Evolutionary conservation across 1,140 invertebrate species (phyloP), one percentile per base, ranked within the genome.

Genomic region (Phocides pigmalion): DNA sequence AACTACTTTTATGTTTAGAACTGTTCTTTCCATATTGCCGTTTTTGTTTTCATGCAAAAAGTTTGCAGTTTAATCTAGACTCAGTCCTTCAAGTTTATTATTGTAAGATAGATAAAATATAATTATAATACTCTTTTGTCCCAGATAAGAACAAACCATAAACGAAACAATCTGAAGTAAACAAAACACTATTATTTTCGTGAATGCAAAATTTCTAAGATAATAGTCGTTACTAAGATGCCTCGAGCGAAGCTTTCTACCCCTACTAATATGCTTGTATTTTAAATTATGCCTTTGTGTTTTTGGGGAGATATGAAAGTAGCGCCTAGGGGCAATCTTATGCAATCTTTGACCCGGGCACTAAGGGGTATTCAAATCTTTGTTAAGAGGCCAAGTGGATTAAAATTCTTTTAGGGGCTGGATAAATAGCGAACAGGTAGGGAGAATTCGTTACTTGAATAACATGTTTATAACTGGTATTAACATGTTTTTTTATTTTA

Each of bases 241-340:
- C 79, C 70, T 39, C n/a, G 22, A 59, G 76, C 74, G 8, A 49
- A 22, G 28, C 15, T 72, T 68, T 68, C 64, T 66, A 64, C 74
- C 74, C 73, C 54, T 54, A 64, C 74, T 83, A 79, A 79, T 80
- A 67, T 70, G 69, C 71, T 73, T 78, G 74, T 72, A 74, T 76
- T 76, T 74, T 67, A 76, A 79, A 79, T 82, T 71, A 80, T 76
- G 71, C 65, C 69, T 74, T 74, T 68, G 63, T 72, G 73, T 78
- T 84, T 83, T 79, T 71, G 70, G 81, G 78, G 79, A 81, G 82
- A 84, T 86, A 84, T 76, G 80, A 85, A 85, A 81, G 76, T 46
- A 71, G 54, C n/a, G 63, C 81, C 78, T 59, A 28, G 39, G 53
- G 82, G 76, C 64, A 64, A 63, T 70, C 68, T 69, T 74, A 62